Percentiles rank a stretch among this genome's conserved stretches.
Evolutionary conservation across 2,888 invertebrate genomes (phyloP).

Genomic region (Cecidostiba fungosa): DNA sequence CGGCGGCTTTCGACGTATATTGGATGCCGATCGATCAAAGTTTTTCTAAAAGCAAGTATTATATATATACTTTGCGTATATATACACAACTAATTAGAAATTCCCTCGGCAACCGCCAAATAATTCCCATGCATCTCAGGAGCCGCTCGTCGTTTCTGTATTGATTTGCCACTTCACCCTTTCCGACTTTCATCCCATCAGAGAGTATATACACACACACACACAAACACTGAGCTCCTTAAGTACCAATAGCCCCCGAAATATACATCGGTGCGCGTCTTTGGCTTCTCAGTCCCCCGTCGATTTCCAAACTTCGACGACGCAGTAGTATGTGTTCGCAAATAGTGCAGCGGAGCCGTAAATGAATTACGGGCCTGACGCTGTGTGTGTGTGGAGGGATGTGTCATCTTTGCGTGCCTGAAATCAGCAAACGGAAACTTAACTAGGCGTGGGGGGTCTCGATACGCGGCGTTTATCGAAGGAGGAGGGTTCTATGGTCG

Average conservation of each 20-base stretch:
- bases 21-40: background rate
- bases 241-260: conserved; percentile 2
- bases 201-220: background rate
- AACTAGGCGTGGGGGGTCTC: conserved; percentile 5
- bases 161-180: background rate
- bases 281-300: background rate
- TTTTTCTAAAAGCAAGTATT: background rate
- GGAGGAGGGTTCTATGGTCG: background rate
- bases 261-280: background rate
- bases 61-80: background rate
- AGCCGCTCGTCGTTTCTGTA: background rate
- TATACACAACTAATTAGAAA: background rate
- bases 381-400: conserved; percentile 21
- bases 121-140: background rate
- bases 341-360: conserved; percentile 27
- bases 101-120: background rate
- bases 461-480: conserved; percentile 29
- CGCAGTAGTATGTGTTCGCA: conserved; percentile 11
- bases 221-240: background rate
- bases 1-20: background rate
- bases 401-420: conserved; percentile 49
- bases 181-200: background rate
- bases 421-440: conserved; percentile 52
- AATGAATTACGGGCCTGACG: conserved; percentile 36
- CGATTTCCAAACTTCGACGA: background rate